A percentile compares a stretch with the other conserved stretches of the same genome.
These are phyloP conservation scores for Cyanoderma ruficeps DNA, from an alignment of 2,113 vertebrate genomes.

Conservation along the genomic window DNA sequence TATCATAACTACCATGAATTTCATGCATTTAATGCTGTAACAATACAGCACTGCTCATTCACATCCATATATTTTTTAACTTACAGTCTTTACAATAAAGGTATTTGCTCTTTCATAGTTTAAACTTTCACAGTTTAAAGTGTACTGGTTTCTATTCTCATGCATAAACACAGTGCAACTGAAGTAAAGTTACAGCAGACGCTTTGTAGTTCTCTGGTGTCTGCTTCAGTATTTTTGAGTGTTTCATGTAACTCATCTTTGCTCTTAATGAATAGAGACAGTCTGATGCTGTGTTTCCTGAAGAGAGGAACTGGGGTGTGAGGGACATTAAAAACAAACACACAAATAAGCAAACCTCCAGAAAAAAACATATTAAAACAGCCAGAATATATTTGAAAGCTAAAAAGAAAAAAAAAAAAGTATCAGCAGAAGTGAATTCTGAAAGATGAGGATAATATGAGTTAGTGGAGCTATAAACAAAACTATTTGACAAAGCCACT, in stretches of 20 bases:
- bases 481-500: background rate
- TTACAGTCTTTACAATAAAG: background rate
- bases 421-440: background rate
- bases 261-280: background rate
- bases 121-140: background rate
- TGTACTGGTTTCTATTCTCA: background rate
- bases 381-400: background rate
- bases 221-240: background rate
- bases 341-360: background rate
- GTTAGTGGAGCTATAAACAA: background rate
- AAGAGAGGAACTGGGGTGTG: background rate
- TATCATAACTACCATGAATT: background rate
- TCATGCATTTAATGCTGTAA: background rate
- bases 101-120: background rate
- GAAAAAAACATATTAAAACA: background rate
- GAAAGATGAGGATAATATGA: background rate
- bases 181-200: background rate
- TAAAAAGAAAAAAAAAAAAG: background rate
- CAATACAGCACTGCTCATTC: background rate
- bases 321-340: background rate
- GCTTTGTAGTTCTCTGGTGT: background rate
- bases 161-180: background rate
- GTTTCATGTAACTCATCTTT: background rate
- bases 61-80: background rate
- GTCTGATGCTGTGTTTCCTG: background rate